Conservation (phyloP, 1,140 invertebrate genomes). For the Nomia melanderi region DNA sequence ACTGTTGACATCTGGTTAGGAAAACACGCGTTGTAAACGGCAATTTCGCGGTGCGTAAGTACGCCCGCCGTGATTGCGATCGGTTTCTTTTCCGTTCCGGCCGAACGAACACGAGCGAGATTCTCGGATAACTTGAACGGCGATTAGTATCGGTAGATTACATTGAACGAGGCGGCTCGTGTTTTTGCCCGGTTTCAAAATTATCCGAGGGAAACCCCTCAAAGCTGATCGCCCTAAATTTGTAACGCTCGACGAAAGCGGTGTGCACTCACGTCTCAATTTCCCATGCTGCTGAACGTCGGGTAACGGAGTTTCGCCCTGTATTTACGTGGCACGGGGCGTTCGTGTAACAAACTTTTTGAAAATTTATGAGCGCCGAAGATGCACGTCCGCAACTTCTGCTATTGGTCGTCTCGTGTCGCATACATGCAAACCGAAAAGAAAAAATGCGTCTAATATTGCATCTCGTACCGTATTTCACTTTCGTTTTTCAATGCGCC, state of each 20-base stretch:
- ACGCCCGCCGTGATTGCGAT: too few species aligned
- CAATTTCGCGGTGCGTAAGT: too few species aligned
- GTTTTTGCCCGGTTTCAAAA: too few species aligned
- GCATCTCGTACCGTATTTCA: too few species aligned
- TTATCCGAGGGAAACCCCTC: not conserved
- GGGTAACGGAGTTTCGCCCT: not conserved
- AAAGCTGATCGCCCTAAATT: not conserved
- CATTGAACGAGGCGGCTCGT: too few species aligned
- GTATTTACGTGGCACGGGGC: not conserved
- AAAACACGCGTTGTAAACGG: too few species aligned
- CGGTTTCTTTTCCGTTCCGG: not conserved
- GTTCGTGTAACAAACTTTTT: not conserved
- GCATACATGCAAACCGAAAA: not conserved
- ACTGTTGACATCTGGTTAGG: too few species aligned
- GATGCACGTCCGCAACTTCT: not conserved
- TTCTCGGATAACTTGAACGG: too few species aligned
- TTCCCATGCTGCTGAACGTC: not conserved
- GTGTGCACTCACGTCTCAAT: not conserved
- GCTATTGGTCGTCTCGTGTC: not conserved
- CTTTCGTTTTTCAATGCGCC: too few species aligned
- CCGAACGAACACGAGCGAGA: too few species aligned
- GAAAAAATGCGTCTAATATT: not conserved
- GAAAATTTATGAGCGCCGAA: constrained; percentile 1
- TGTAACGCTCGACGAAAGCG: not conserved
- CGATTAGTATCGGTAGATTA: too few species aligned